Base-by-base conservation (phyloP, 2,797 vertebrate species). In the Gallinago nigripennis region DNA sequence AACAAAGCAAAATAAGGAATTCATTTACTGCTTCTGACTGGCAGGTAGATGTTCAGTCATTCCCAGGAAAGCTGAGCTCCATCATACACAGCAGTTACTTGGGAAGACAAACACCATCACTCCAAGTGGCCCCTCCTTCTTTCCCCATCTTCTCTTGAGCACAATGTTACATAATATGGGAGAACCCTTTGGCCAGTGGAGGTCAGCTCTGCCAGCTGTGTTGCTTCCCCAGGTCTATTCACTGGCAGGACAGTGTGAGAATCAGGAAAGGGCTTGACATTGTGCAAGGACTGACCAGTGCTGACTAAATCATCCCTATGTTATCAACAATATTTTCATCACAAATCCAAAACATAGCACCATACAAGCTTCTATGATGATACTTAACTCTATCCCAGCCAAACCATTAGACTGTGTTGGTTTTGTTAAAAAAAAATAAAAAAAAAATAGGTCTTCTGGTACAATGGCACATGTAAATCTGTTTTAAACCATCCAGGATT, bases 401-500 rank as follows among this genome's bases (percentile, higher is more conserved):
- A 19, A 57, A 50, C 2, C 6, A 82, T 25, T 60, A n/a, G 16
- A 56, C 30, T n/a, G 39, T 3, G 2, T 0, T 3, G 25, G 54
- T 58, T 39, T 53, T 54, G 21, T 18, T 1, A 16, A 37, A 39
- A 78, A 39, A 33, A 33, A 33, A 33, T 8, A 37, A 37, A 37
- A 37, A 37, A 21, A 15, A 61, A 61, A 37, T 37, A 33, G 2
- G 1, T 4, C 2, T 61, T 75, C 25, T 86, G 12, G 7, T 61
- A 70, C 75, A 76, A 63, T 2, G 2, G 2, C 1, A 9, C 5
- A 27, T 21, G 1, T n/a, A 41, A 61, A 82, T 0, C 12, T 48
- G 5, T 50, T 53, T 57, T 57, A 73, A 89, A 48, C 2, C 5
- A 48, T 27, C 37, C 12, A 65, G 6, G 7, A 39, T 11, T 45